Percentiles rank a stretch among this genome's conserved stretches.
These are phyloP conservation scores for Melinaea marsaeus DNA, from an alignment of 2,888 invertebrate genomes.

Conservation along the genomic window DNA sequence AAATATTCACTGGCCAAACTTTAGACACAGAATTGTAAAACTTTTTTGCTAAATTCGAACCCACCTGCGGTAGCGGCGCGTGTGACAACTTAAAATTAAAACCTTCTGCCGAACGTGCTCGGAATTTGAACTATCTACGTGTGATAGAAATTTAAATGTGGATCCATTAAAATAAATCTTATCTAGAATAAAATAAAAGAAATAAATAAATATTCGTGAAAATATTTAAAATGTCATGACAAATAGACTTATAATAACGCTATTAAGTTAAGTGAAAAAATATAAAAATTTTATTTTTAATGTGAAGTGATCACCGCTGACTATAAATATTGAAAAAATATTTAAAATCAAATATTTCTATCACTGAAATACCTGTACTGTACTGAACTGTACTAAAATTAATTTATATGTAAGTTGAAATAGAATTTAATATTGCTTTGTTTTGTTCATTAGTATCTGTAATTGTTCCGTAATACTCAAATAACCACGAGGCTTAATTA, in stretches of 20 bases:
- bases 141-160: neutral
- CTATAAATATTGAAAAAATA: too few species aligned
- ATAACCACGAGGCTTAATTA: neutral
- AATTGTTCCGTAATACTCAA: neutral
- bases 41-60: neutral
- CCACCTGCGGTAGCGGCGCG: conserved; percentile 3
- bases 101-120: conserved; percentile 2
- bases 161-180: neutral
- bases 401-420: too few species aligned
- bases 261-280: too few species aligned
- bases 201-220: neutral
- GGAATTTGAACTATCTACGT: neutral
- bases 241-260: too few species aligned
- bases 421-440: too few species aligned
- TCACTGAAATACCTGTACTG: too few species aligned
- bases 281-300: too few species aligned
- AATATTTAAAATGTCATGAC: too few species aligned
- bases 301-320: too few species aligned
- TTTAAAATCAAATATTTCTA: too few species aligned
- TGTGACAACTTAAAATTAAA: conserved; percentile 8
- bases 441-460: neutral
- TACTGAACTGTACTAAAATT: too few species aligned
- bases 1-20: neutral
- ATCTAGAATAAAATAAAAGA: neutral
- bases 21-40: conserved; percentile 5